phyloP scores from a whole-genome alignment of 2,113 vertebrate genomes.

The Stegostoma tigrinum region DNA sequence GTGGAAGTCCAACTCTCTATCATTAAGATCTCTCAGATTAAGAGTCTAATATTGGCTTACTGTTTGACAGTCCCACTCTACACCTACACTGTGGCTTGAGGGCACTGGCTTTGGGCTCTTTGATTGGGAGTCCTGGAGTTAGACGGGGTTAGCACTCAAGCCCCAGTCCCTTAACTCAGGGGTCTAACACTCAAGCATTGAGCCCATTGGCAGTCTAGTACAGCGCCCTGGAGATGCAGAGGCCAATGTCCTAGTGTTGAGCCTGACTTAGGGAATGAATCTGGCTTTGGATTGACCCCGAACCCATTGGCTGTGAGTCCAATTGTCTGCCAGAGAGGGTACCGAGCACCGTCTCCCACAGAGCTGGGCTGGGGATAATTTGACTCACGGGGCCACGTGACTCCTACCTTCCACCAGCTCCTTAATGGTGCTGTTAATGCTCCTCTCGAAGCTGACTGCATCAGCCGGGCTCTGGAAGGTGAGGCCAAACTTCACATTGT shows the following conservation, averaged over 20 bases:
- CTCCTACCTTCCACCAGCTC: conserved; percentile 69
- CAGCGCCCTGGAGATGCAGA: not conserved
- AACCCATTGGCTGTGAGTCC: not conserved
- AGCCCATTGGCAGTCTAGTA: not conserved
- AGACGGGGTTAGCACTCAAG: not conserved
- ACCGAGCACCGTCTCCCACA: too few relatives aligned
- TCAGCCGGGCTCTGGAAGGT: conserved; percentile 86
- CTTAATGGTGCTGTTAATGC: conserved; percentile 72
- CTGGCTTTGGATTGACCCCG: too few relatives aligned
- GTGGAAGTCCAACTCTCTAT: too few relatives aligned
- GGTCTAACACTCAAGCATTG: not conserved
- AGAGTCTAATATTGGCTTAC: too few relatives aligned
- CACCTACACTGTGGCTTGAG: not conserved
- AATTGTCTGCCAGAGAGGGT: not conserved
- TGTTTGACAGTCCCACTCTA: too few relatives aligned
- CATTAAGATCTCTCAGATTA: too few relatives aligned
- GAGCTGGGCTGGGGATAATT: not conserved
- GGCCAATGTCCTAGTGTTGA: not conserved
- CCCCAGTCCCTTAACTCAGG: not conserved
- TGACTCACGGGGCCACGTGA: not conserved
- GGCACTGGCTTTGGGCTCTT: not conserved
- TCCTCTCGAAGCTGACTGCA: conserved; percentile 76
- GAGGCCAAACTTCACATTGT: conserved; percentile 80
- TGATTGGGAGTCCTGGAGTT: not conserved
- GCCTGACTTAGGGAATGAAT: not conserved